A percentile compares a stretch with the other conserved stretches of the same genome.
Evolutionary conservation across 2,113 vertebrate species (phyloP).

Genomic region (Leiothrix lutea): DNA sequence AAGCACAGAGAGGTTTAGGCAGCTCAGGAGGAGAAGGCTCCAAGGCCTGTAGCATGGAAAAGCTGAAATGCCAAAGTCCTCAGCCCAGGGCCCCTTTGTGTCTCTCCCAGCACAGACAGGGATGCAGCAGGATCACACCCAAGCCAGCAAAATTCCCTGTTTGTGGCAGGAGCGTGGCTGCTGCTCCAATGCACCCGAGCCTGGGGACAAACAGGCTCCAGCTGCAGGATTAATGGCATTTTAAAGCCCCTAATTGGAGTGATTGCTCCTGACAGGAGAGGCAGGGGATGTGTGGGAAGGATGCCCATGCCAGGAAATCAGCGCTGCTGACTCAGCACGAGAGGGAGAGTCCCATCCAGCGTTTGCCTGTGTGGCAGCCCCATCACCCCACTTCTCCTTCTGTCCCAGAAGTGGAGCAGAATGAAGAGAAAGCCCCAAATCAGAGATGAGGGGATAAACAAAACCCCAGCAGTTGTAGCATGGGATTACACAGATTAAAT

Average conservation of each 20-base stretch:
- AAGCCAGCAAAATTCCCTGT: not conserved
- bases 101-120: not conserved
- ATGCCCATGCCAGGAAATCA: accelerated
- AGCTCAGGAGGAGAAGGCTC: not conserved
- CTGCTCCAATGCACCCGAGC: accelerated
- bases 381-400: not conserved
- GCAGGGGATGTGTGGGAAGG: not conserved
- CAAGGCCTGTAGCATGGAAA: not conserved
- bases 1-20: not conserved
- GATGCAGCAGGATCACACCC: not conserved
- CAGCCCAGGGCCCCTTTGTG: not conserved
- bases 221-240: not conserved
- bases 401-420: not conserved
- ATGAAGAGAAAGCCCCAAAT: not conserved
- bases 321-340: accelerated
- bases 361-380: not conserved
- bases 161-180: not conserved
- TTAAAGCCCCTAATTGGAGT: not conserved
- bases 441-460: not conserved
- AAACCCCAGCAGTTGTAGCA: not conserved
- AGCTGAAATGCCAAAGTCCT: not conserved
- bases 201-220: not conserved
- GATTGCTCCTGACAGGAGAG: not conserved
- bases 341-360: not conserved
- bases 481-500: constrained; percentile 4